These are phyloP conservation scores for Neuroterus valhalla DNA, from an alignment of 1,140 invertebrate species.

Conservation along the genomic window DNA sequence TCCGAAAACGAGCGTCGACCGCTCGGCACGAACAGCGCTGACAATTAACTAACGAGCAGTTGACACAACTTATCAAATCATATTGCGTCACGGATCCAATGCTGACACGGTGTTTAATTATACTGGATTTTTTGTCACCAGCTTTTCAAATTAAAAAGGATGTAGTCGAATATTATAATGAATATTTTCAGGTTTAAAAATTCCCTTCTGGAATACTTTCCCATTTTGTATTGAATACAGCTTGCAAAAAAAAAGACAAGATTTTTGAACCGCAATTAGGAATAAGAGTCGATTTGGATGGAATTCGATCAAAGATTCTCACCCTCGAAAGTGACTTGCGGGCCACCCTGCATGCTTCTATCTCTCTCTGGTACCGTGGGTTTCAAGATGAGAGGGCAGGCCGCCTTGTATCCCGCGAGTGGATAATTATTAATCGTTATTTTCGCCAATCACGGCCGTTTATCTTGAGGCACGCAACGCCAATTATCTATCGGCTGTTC, in stretches of 20 bases:
- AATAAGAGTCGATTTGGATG: neutral
- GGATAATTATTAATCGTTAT: conserved; percentile 74
- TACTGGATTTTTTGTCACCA: conserved; percentile 32
- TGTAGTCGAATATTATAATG: too few species aligned
- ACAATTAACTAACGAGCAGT: conserved; percentile 75
- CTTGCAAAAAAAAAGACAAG: too few species aligned
- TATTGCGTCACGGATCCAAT: conserved; percentile 61
- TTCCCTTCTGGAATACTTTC: too few species aligned
- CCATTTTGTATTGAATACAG: too few species aligned
- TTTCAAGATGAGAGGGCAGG: conserved; percentile 68
- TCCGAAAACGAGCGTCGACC: conserved; percentile 52
- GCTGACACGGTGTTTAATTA: conserved; percentile 54
- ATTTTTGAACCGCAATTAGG: neutral
- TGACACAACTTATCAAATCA: conserved; percentile 74
- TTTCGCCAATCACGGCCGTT: conserved; percentile 73
- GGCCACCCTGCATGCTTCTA: conserved; percentile 34
- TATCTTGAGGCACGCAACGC: conserved; percentile 72
- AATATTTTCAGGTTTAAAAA: too few species aligned
- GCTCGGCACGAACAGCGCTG: conserved; percentile 55
- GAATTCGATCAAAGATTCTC: conserved; percentile 27
- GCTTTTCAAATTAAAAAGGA: conserved; percentile 16
- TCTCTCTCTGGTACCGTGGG: conserved; percentile 54
- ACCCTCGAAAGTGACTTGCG: neutral
- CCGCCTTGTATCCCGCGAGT: conserved; percentile 68
- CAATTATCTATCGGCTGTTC: conserved; percentile 70